Evolutionary conservation across 2,113 vertebrate genomes (phyloP).

Genomic region (Alectura lathami): DNA sequence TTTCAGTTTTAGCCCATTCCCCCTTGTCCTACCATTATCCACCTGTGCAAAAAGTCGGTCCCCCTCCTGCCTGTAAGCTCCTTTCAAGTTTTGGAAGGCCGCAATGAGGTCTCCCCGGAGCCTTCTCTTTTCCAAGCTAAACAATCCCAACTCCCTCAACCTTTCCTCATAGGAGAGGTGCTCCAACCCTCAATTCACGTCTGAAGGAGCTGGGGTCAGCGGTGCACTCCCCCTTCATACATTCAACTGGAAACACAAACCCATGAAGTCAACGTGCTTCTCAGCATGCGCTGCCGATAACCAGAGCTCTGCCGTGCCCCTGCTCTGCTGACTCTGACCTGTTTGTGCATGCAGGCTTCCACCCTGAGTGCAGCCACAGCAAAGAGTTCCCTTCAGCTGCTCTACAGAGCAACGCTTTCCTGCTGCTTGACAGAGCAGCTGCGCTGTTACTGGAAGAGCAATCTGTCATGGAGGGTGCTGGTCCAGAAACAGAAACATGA

Average conservation of each 20-base stretch:
- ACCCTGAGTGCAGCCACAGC: not conserved
- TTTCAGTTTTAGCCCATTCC: too few relatives aligned
- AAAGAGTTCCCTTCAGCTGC: not conserved
- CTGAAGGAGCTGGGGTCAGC: not conserved
- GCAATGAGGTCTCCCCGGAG: too few relatives aligned
- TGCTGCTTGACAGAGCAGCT: not conserved
- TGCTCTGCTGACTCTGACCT: not conserved
- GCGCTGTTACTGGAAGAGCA: not conserved
- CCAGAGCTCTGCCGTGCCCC: not conserved
- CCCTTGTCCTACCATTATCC: too few relatives aligned
- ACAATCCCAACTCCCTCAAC: too few relatives aligned
- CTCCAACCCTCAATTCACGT: not conserved
- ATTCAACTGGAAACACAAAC: not conserved
- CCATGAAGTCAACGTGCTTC: not conserved
- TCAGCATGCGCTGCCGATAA: not conserved
- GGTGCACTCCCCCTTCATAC: not conserved
- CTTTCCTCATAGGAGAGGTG: too few relatives aligned
- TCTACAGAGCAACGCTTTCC: not conserved
- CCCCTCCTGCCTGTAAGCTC: too few relatives aligned
- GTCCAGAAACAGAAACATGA: not conserved
- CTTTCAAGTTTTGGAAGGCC: too few relatives aligned
- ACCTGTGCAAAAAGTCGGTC: too few relatives aligned
- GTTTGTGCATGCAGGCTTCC: not conserved
- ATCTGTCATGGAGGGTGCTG: not conserved
- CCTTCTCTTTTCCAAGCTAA: too few relatives aligned